Evolutionary conservation across 2,113 vertebrate species (phyloP), one percentile per base, ranked within the genome.

Genomic region (Solea senegalensis): DNA sequence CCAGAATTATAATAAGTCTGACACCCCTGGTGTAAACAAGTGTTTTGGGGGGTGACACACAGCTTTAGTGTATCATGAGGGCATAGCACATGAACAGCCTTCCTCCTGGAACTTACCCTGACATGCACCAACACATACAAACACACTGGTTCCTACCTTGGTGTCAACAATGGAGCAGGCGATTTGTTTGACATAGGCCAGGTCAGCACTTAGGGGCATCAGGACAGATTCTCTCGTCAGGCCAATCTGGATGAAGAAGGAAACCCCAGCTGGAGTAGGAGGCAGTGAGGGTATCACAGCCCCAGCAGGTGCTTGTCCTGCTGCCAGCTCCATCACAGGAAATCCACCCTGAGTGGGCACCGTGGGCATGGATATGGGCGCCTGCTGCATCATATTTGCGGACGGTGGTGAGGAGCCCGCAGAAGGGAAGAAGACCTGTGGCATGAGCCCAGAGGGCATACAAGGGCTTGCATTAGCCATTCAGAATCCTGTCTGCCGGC

Each of bases 151-250:
- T 78, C 90, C 69, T 88, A 97, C 96, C 95, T 97, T 97, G 84
- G 95, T 95, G 87, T 97, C 96, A 59, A 97, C 96, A 58, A 97
- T 96, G 78, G 96, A 97, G 82, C 95, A 96, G 76, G 96, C 95
- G 4, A 97, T 93, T 69, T 97, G 95, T 71, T 97, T 97, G 71
- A 97, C 94, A 8, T 95, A 95, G 49, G 96, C 95, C 85, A 97
- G 69, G 86, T 96, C 96, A 0, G 94, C 94, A 15, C 88, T 88
- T 39, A 91, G 90, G 3, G 95, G 94, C 83, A 96, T 76, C 80
- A 96, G 82, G 63, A 97, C 96, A 7, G 94, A 95, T 70, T 97
- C 95, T 53, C 96, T 90, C 45, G 95, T 96, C 79, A 97, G 87
- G 11, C 96, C 96, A 40, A 97, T 96, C 91, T 97, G 96, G 88